phyloP scores from a whole-genome alignment of 1,140 invertebrate genomes.

The Tribolium madens region DNA sequence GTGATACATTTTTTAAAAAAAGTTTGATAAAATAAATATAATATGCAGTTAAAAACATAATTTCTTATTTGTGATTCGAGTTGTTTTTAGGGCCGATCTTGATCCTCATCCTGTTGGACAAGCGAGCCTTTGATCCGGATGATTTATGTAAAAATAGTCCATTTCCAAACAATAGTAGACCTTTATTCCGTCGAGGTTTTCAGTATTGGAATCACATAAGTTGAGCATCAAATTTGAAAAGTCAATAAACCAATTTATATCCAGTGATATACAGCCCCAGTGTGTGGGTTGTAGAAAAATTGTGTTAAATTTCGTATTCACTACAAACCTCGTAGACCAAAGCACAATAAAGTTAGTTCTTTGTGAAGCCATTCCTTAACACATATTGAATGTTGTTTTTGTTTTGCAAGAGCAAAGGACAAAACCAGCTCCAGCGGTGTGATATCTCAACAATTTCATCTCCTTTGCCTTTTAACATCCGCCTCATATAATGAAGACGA shows the following conservation, averaged over 20 bases:
- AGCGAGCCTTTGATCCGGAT: background rate
- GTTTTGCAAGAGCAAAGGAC: background rate
- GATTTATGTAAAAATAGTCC: slow-evolving; percentile 19
- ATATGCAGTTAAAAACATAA: no score
- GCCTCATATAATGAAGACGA: slow-evolving; percentile 17
- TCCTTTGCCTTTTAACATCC: slow-evolving; percentile 11
- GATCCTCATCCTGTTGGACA: background rate
- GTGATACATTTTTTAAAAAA: no score
- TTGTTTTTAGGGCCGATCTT: background rate
- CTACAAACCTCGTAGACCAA: background rate
- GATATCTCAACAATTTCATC: slow-evolving; percentile 28
- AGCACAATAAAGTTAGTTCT: slow-evolving; percentile 20
- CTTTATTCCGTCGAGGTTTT: background rate
- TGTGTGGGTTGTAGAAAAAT: slow-evolving; percentile 3
- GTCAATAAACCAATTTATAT: slow-evolving; percentile 35
- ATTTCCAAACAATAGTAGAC: slow-evolving; percentile 2
- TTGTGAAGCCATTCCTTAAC: slow-evolving; percentile 3
- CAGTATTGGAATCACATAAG: slow-evolving; percentile 31
- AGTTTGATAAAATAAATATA: no score
- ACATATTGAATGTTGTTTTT: slow-evolving; percentile 22
- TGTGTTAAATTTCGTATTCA: slow-evolving; percentile 21
- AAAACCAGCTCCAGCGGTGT: background rate
- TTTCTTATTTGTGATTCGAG: background rate
- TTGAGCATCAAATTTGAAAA: slow-evolving; percentile 9
- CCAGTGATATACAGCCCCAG: slow-evolving; percentile 7